Evolutionary conservation across 2,113 vertebrate genomes (phyloP).

Genomic region (Hyperoodon ampullatus): DNA sequence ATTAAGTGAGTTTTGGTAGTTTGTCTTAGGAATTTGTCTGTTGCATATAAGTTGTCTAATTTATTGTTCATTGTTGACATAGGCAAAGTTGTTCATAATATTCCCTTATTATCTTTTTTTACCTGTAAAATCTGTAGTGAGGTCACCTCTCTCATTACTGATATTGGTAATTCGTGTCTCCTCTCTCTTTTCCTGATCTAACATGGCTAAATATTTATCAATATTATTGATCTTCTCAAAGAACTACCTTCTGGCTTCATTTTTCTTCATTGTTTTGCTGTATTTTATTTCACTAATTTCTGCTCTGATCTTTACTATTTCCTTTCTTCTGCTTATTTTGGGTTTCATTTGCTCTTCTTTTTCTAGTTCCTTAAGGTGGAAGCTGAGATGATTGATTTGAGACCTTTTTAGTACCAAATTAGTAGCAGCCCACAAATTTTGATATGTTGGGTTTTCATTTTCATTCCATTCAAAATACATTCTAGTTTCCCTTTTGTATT

Average conservation of each 20-base stretch:
- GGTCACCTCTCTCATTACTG: neutral
- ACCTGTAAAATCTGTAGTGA: neutral
- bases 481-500: conserved; percentile 12
- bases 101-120: neutral
- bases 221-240: neutral
- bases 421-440: conserved; percentile 3
- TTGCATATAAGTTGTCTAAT: neutral
- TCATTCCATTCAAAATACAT: conserved; percentile 22
- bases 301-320: conserved; percentile 18
- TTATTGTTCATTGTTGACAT: neutral
- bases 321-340: neutral
- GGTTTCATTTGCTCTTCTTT: neutral
- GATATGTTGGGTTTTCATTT: neutral
- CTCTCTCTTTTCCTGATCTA: neutral
- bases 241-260: neutral
- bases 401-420: neutral
- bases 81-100: neutral
- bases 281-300: neutral
- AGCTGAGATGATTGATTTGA: neutral
- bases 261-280: conserved; percentile 12
- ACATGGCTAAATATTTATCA: neutral
- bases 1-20: neutral
- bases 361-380: neutral
- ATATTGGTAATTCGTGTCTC: neutral
- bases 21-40: neutral